Evolutionary conservation across 2,797 vertebrate genomes (phyloP), one percentile per base, ranked within the genome.

Genomic region (Trachurus trachurus): DNA sequence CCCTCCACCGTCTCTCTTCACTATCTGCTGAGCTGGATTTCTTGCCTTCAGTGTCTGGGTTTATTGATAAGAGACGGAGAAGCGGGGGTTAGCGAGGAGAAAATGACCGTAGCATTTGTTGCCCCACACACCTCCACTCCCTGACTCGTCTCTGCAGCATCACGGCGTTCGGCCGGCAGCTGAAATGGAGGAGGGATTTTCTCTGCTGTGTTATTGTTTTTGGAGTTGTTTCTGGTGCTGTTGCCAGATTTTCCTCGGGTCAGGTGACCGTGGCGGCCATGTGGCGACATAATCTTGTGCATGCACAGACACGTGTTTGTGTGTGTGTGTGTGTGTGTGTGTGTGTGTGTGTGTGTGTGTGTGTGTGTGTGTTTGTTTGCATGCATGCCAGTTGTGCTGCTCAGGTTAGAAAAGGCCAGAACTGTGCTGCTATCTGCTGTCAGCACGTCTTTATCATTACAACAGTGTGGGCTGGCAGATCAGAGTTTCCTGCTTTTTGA

Each of bases 41-140:
- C 85, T 91, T 74, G 68, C 80, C 59, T 77, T 75, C 74, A 42
- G 78, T 81, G 86, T 90, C 90, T 93, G 91, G 73, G 78, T 80
- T 83, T 85, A 89, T 88, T 92, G 94, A 94, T 93, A 93, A 93
- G 89, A 88, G 80, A 83, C 50, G 26, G 88, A 92, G 76, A 86
- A 74, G 76, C 44, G 19, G 64, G 64, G 26, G 26, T 26, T 74
- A 67, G 58, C 22, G 59, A 66, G 63, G 64, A 79, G 66, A 86
- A 80, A 81, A 78, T 75, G 77, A 85, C 82, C 73, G 4, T 15
- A 47, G 69, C 73, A 26, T 22, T 29, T 82, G 80, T 78, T 66
- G 40, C 63, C 42, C 26, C 3, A 26, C 26, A 26, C 42, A 21
- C 19, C 34, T 34, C 31, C 21, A 9, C 67, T 44, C 29, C 54